Evolutionary conservation across 2,113 vertebrate species (phyloP).

Genomic region (Todiramphus saurophagus): DNA sequence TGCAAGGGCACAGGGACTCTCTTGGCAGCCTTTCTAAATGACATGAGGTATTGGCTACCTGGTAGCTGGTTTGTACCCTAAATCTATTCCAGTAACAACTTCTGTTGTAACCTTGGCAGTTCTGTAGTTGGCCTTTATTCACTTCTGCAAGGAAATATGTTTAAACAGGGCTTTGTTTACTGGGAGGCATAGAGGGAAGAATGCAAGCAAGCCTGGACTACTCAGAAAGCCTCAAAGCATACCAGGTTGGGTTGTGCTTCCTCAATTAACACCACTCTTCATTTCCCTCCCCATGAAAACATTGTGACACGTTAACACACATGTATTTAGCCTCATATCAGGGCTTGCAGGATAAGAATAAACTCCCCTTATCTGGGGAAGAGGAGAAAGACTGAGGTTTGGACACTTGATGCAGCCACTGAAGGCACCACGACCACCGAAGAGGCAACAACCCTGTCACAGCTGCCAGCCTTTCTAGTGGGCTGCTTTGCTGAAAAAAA

Average conservation of each 20-base stretch:
- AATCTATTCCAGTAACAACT: not conserved
- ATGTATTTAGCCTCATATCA: not conserved
- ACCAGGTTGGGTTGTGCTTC: not conserved
- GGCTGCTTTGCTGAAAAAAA: not conserved
- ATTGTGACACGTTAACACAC: rapidly evolving
- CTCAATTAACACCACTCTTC: not conserved
- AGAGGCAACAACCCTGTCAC: not conserved
- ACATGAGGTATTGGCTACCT: not conserved
- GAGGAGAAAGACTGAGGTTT: not conserved
- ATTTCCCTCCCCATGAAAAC: not conserved
- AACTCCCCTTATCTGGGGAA: not conserved
- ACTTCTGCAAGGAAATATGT: not conserved
- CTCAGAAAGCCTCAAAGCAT: not conserved
- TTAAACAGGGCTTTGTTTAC: not conserved
- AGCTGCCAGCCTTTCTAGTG: not conserved
- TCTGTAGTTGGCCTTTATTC: not conserved
- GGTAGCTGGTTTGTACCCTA: not conserved
- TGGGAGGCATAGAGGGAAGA: not conserved
- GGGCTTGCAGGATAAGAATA: not conserved
- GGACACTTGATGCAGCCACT: not conserved
- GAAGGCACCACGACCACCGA: not conserved
- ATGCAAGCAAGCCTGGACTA: not conserved
- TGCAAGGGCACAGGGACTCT: not conserved
- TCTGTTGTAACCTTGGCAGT: not conserved
- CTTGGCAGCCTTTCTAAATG: not conserved